A percentile compares a stretch with the other conserved stretches of the same genome.
Evolutionary conservation across 2,888 invertebrate species (phyloP).

Genomic region (Panopea generosa): DNA sequence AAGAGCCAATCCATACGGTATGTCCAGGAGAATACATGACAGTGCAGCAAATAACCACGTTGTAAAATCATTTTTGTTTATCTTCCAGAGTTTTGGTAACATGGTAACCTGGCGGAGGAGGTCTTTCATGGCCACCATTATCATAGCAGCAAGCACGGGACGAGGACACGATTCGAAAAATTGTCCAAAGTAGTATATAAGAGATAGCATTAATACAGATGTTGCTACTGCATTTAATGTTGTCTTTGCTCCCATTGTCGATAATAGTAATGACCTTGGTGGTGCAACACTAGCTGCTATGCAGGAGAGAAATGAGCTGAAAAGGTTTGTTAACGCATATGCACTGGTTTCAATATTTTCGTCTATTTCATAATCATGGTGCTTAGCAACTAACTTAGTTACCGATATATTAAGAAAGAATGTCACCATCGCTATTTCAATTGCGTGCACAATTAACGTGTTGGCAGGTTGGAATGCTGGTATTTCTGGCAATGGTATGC

Average conservation of each 20-base stretch:
- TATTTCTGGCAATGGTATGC: constrained; percentile 71
- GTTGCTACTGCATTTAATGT: constrained; percentile 72
- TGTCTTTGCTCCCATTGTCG: constrained; percentile 74
- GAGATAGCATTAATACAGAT: constrained; percentile 73
- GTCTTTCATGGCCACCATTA: constrained; percentile 85
- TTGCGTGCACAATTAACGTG: constrained; percentile 55
- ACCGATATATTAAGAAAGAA: constrained; percentile 71
- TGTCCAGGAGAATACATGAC: constrained; percentile 75
- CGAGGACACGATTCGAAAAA: constrained; percentile 79
- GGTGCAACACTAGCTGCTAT: constrained; percentile 83
- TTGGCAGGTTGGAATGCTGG: constrained; percentile 61
- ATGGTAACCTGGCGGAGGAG: constrained; percentile 89
- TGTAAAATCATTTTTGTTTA: constrained; percentile 91
- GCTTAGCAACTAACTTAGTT: constrained; percentile 82
- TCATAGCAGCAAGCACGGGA: constrained; percentile 85
- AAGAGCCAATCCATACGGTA: constrained; percentile 77
- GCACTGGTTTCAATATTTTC: constrained; percentile 84
- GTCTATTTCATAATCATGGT: constrained; percentile 80
- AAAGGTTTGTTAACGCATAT: constrained; percentile 80
- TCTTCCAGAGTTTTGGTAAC: constrained; percentile 89
- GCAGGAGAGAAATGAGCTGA: constrained; percentile 84
- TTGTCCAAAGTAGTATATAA: constrained; percentile 76
- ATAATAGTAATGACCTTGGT: constrained; percentile 73
- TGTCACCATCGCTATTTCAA: constrained; percentile 71
- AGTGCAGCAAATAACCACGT: constrained; percentile 72